phyloP scores from a whole-genome alignment of 1,140 invertebrate genomes.

The Bombus turneri region DNA sequence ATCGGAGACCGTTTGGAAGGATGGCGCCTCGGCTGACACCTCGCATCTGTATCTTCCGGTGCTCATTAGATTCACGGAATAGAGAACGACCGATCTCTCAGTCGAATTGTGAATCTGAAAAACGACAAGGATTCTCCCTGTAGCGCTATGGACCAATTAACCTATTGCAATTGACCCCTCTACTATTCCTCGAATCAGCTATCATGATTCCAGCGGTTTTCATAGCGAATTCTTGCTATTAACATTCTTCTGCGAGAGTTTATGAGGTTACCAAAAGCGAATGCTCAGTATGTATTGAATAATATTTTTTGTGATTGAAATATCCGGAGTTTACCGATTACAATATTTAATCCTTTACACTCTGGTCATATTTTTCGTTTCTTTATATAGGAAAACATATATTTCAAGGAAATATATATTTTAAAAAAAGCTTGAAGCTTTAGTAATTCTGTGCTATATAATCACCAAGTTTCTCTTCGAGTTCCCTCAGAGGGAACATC shows the following conservation, averaged over 20 bases:
- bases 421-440: too few relatives aligned
- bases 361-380: neutral
- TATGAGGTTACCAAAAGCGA: neutral
- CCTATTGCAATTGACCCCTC: slow-evolving; percentile 5
- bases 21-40: slow-evolving; percentile 92
- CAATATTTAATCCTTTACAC: neutral
- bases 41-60: slow-evolving; percentile 92
- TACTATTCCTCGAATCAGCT: neutral
- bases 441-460: too few relatives aligned
- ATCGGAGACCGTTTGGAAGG: slow-evolving; percentile 90
- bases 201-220: neutral
- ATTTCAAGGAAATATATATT: too few relatives aligned
- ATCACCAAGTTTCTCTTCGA: too few relatives aligned
- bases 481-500: too few relatives aligned
- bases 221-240: neutral
- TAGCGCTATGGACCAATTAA: slow-evolving; percentile 15
- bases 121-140: slow-evolving; percentile 13
- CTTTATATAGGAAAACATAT: too few relatives aligned
- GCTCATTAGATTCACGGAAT: slow-evolving; percentile 88
- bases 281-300: neutral
- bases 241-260: neutral
- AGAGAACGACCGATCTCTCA: slow-evolving; percentile 88
- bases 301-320: too few relatives aligned
- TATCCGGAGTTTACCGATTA: too few relatives aligned
- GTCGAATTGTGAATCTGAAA: slow-evolving; percentile 89